Base-by-base conservation (phyloP, 2,888 invertebrate genomes). In the Drosophila falleni region DNA sequence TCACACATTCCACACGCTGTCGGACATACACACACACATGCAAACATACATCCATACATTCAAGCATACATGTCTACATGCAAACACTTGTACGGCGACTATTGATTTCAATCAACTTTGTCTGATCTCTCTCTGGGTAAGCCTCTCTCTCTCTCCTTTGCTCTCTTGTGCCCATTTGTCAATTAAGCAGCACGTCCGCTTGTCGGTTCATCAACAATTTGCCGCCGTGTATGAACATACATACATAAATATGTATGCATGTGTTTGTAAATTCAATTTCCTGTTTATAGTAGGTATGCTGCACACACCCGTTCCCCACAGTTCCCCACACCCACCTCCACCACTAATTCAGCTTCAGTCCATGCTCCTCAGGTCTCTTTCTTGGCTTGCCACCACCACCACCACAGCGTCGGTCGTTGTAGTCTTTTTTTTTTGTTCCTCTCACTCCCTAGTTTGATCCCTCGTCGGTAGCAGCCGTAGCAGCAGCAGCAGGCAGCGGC, bases 211-310 rank as follows among this genome's bases (percentile, higher is more conserved):
- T 79, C 78, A 82, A 58, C 79, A 85, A 79, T 72, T 70, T 78
- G 58, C 61, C 50, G 58, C 47, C 47, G 58, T 68, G 23, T 44
- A 26, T 67, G 49, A 75, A 35, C 31, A 39, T 29, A 33, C 26
- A 35, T 53, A 37, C 3, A 15, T 29, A 23, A 42, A 23, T 69
- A 50, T 67, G 53, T 42, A n/a, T 54, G 29, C 51, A 50, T 70
- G 81, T 83, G 78, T 79, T 75, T 76, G 87, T 87, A 89, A 87
- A 88, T 88, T 87, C 79, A 83, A 88, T 88, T 88, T 88, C 88
- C 88, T 88, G 88, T 88, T 88, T 89, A 81, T 87, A 82, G 84
- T 83, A 77, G 71, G 77, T 77, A 77, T 85, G 83, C 72, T 72
- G 62, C 78, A 71, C 71, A 78, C 54, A 67, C 64, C 29, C 74